A percentile compares a stretch with the other conserved stretches of the same genome.
Conservation (phyloP, 2,113 vertebrate genomes). For the Elachura formosa region DNA sequence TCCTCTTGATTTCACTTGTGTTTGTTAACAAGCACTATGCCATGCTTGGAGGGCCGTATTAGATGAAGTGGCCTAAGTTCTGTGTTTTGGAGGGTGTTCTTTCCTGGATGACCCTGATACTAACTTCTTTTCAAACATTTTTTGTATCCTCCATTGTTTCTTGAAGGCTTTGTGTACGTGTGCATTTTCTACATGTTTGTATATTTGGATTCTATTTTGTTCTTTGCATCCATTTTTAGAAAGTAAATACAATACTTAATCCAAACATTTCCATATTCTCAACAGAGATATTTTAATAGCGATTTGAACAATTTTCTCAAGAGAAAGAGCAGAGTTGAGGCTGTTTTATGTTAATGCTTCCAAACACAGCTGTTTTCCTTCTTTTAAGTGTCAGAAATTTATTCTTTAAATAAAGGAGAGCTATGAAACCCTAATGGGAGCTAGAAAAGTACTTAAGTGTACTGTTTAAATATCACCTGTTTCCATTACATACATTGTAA, state of each 20-base stretch:
- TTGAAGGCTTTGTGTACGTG: fast-evolving
- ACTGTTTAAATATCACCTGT: constrained; percentile 57
- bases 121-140: not conserved
- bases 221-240: not conserved
- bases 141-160: not conserved
- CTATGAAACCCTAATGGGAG: not conserved
- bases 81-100: not conserved
- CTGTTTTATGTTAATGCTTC: constrained; percentile 40
- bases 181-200: not conserved
- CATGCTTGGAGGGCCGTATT: not conserved
- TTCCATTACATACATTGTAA: constrained; percentile 23
- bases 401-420: constrained; percentile 53
- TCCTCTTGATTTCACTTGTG: not conserved
- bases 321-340: not conserved
- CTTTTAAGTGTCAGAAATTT: constrained; percentile 47
- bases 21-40: not conserved
- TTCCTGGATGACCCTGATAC: not conserved
- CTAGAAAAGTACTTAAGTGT: constrained; percentile 1
- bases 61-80: not conserved
- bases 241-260: not conserved
- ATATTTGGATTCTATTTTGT: not conserved
- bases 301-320: not conserved
- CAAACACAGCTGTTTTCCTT: constrained; percentile 35
- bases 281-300: not conserved
- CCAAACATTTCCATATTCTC: not conserved